Base-by-base conservation (phyloP, 2,113 vertebrate genomes). In the Neogobius melanostomus region DNA sequence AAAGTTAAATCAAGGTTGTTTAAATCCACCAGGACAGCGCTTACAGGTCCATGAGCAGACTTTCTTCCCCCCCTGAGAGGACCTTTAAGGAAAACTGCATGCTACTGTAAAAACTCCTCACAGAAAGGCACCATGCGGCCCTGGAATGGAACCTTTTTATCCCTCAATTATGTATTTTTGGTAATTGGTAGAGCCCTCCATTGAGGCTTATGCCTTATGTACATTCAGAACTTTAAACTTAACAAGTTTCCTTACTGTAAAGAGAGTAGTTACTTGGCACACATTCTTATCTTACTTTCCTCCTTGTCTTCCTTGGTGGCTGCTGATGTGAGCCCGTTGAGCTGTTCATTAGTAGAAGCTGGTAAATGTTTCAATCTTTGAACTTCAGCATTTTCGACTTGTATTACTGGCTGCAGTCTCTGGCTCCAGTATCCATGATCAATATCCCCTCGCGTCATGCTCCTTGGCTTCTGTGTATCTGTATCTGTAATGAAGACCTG, bases 401-500 rank as follows among this genome's bases (percentile, higher is more conserved):
- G 12, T 51, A 15, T n/a, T 7, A 51, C 7, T 5, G 5, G 1
- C 50, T 51, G 50, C n/a, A 36, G 15, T n/a, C 6, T 16, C 12
- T 52, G 51, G 4, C 7, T 52, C n/a, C 11, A 49, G 17, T 17
- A 45, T 44, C 59, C 43, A 45, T 62, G 44, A 62, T 44, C 43
- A 54, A 54, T 54, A 17, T 28, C n/a, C 53, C 17, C 53, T 56
- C 0, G n/a, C 10, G 17, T 56, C 53, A 56, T 11, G 6, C 28
- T 28, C 1, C 53, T 2, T 17, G 46, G 46, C 46, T 21, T 36
- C 11, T 59, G 43, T 28, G 49, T 51, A 5, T 51, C 9, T 62
- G 11, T 17, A 21, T 72, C 69, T 7, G 28, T 78, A 10, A 43
- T 52, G 64, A 14, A 79, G 64, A 60, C 72, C 52, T 21, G 60